Evolutionary conservation across 2,113 vertebrate species (phyloP).

Genomic region (Mirounga angustirostris): DNA sequence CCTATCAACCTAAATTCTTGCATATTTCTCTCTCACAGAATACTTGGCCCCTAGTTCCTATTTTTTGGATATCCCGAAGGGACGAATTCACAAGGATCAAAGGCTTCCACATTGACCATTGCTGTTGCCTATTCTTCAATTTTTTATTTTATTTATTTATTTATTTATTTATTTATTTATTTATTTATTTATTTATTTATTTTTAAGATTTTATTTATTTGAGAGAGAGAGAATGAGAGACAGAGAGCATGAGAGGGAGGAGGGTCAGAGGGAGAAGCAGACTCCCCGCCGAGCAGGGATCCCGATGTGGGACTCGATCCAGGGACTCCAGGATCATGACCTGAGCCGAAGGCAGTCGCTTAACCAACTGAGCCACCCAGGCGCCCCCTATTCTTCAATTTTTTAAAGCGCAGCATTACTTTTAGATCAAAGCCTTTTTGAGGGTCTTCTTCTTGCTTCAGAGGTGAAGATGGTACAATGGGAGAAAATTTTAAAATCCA

Average conservation of each 20-base stretch:
- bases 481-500: conserved; percentile 22
- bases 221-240: too few species aligned
- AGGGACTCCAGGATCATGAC: too few species aligned
- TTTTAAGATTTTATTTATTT: too few species aligned
- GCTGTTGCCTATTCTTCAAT: conserved; percentile 41
- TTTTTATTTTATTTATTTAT: conserved; percentile 17
- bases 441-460: background rate
- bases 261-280: too few species aligned
- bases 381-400: conserved; percentile 36
- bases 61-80: background rate
- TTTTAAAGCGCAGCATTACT: conserved; percentile 60
- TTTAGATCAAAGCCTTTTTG: conserved; percentile 76
- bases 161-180: too few species aligned
- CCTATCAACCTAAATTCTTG: background rate
- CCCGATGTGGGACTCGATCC: too few species aligned
- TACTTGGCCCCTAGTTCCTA: background rate
- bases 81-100: conserved; percentile 45
- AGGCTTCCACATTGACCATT: conserved; percentile 34
- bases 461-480: background rate
- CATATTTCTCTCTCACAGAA: background rate
- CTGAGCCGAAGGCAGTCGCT: too few species aligned
- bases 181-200: too few species aligned
- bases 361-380: too few species aligned
- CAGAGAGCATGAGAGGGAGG: too few species aligned
- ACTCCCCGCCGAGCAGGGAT: too few species aligned